Base-by-base conservation (phyloP, 2,113 vertebrate species). In the Corythoichthys intestinalis region DNA sequence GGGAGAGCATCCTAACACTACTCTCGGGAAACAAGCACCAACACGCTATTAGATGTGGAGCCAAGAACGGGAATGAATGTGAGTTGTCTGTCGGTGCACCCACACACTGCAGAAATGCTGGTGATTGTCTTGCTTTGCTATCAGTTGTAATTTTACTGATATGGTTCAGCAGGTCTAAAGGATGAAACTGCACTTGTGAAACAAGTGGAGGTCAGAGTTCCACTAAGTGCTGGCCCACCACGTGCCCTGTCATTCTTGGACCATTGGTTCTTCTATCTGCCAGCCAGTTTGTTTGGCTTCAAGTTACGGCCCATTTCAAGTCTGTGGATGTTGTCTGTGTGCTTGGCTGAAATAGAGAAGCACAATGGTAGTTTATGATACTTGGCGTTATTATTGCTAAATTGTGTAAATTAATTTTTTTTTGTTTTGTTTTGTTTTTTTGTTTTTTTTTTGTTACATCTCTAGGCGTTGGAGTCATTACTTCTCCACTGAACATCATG, bases 321-420 rank as follows among this genome's bases (percentile, higher is more conserved):
- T 34, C 75, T 91, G n/a, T 92, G 90, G 89, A 85, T 88, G 79
- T 62, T 90, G 54, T 88, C 89, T 3, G 75, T 77, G 20, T 91
- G 89, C 70, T 61, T 90, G 79, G 90, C 90, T 48, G 89, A 91
- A 76, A 80, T 90, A 48, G 90, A 91, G 62, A 91, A 91, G 67
- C 85, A 87, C 71, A 85, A 83, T 83, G 90, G 86, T 88, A 8
- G 10, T 34, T 47, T 28, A 13, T 5, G 10, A 63, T n/a, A 17
- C 44, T 6, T 11, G 3, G 2, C 2, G 61, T 34, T 17, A 64
- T 6, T 28, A 49, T 65, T 28, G 13, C 15, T 50, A 3, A 49
- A 6, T 38, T 37, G 48, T 66, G 17, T 46, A 4, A 14, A 4
- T 38, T 34, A 38, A 41, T 3, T 47, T 54, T 2, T 34, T n/a